A percentile compares a stretch with the other conserved stretches of the same genome.
Evolutionary conservation across 2,888 invertebrate genomes (phyloP).

Genomic region (Pristionchus maxplancki): DNA sequence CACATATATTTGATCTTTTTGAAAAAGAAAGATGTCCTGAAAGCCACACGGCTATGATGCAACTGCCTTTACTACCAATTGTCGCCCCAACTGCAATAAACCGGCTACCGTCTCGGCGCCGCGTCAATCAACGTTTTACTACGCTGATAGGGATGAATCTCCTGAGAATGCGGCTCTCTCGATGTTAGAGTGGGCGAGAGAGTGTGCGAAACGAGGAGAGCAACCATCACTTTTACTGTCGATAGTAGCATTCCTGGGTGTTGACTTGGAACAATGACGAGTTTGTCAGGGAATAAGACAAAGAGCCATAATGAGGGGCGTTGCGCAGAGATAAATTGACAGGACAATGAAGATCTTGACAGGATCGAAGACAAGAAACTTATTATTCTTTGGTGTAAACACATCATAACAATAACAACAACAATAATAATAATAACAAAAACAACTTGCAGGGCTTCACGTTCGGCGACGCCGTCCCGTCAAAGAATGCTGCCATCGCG

Average conservation of each 20-base stretch:
- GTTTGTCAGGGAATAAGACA: neutral
- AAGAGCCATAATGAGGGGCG: neutral
- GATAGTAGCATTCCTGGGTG: neutral
- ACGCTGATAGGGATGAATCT: neutral
- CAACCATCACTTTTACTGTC: neutral
- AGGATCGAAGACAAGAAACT: neutral
- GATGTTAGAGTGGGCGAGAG: neutral
- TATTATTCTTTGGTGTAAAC: neutral
- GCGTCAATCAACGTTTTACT: neutral
- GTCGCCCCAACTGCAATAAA: too few relatives aligned
- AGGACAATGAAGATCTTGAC: neutral
- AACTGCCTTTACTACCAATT: too few relatives aligned
- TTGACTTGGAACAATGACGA: neutral
- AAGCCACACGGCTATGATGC: too few relatives aligned
- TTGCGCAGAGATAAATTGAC: neutral
- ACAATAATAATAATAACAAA: neutral
- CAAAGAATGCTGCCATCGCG: neutral
- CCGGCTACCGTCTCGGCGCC: slow-evolving; percentile 29
- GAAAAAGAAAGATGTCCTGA: too few relatives aligned
- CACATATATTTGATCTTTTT: too few relatives aligned
- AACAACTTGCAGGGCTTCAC: neutral
- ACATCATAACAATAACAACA: neutral
- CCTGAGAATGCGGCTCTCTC: neutral
- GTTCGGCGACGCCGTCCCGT: neutral
- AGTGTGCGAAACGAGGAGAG: neutral